These are phyloP conservation scores for Pomatostomus ruficeps DNA, from an alignment of 2,113 vertebrate genomes.

Conservation along the genomic window DNA sequence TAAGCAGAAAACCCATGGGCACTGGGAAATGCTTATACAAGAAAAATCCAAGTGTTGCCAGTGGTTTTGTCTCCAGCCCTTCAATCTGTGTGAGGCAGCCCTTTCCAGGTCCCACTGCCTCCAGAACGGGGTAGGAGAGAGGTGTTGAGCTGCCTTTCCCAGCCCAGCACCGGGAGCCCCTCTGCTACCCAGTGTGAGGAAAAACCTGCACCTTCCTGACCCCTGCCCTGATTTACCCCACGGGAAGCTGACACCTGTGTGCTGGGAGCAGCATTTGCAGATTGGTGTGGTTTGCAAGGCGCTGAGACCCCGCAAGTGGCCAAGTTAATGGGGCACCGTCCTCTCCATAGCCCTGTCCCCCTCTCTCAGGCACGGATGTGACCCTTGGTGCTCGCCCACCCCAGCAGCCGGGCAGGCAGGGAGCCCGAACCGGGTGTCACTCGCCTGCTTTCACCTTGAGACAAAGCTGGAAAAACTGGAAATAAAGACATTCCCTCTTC, in stretches of 20 bases:
- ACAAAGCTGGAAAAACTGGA: background rate
- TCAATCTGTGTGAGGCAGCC: background rate
- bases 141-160: background rate
- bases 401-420: background rate
- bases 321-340: accelerated
- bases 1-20: background rate
- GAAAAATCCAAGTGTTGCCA: no score
- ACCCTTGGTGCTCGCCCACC: background rate
- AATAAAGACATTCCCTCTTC: background rate
- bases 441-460: background rate
- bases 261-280: background rate
- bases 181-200: no score
- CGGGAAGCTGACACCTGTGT: accelerated
- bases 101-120: background rate
- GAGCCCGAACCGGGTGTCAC: background rate
- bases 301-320: background rate
- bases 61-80: background rate
- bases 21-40: background rate
- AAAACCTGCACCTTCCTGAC: background rate
- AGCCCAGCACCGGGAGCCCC: background rate
- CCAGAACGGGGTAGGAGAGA: background rate
- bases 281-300: background rate
- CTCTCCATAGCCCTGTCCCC: background rate
- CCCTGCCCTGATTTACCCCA: accelerated
- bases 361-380: accelerated